These are phyloP conservation scores for Myodes glareolus DNA, from an alignment of 2,113 vertebrate species.

Conservation along the genomic window DNA sequence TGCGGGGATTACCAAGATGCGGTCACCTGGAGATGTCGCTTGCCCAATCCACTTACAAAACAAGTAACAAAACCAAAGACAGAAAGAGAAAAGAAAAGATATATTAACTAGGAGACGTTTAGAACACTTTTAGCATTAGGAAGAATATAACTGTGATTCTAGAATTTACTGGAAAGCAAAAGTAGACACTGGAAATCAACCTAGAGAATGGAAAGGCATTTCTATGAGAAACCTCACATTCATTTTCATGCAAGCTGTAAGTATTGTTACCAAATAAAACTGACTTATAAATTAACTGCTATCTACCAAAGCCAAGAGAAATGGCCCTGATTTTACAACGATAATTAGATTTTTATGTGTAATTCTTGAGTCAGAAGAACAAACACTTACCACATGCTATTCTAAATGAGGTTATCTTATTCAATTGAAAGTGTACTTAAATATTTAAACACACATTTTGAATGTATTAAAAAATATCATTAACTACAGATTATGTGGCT, in stretches of 20 bases:
- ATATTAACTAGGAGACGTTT: background rate
- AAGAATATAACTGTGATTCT: background rate
- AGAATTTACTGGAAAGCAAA: conserved; percentile 15
- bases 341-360: conserved; percentile 24
- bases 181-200: background rate
- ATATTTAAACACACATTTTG: conserved; percentile 4
- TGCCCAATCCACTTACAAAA: background rate
- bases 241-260: conserved; percentile 13
- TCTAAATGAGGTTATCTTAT: conserved; percentile 2
- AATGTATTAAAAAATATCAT: background rate
- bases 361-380: conserved; percentile 27
- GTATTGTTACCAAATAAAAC: background rate
- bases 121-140: background rate
- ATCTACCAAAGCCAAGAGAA: background rate
- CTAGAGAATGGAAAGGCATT: background rate
- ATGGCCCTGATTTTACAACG: conserved; percentile 45
- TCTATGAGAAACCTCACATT: conserved; percentile 28
- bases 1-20: background rate
- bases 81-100: conserved; percentile 3
- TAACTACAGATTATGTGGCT: conserved; percentile 6
- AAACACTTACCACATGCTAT: conserved; percentile 16
- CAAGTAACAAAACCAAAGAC: background rate
- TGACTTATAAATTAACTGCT: background rate
- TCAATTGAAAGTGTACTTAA: conserved; percentile 10
- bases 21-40: background rate